Evolutionary conservation across 2,113 vertebrate species (phyloP).

Genomic region (Kryptolebias marmoratus): DNA sequence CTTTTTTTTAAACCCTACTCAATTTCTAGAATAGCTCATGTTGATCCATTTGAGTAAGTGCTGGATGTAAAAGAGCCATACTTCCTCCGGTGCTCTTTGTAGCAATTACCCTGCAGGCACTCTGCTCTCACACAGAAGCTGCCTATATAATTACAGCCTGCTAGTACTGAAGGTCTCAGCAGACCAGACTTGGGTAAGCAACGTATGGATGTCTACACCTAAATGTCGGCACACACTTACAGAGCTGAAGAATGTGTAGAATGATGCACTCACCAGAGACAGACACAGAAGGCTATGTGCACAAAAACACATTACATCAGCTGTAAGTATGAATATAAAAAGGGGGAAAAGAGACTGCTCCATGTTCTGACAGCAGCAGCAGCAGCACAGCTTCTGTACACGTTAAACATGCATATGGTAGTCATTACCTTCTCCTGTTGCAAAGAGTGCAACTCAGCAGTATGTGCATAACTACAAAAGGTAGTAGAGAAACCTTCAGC

Average conservation of each 20-base stretch:
- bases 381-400: conserved; percentile 14
- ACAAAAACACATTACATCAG: background rate
- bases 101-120: conserved; percentile 71
- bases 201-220: conserved; percentile 11
- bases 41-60: conserved; percentile 58
- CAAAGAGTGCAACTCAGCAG: conserved; percentile 29
- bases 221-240: background rate
- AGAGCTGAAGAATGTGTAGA: conserved; percentile 22
- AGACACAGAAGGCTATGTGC: background rate
- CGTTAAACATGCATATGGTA: conserved; percentile 47
- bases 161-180: conserved; percentile 32
- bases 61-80: conserved; percentile 59
- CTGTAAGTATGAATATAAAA: conserved; percentile 17
- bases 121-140: conserved; percentile 56
- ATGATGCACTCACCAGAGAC: background rate
- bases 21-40: conserved; percentile 30
- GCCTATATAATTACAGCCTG: conserved; percentile 70
- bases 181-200: conserved; percentile 35
- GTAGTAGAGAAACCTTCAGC: conserved; percentile 20
- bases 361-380: conserved; percentile 15
- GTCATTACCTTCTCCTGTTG: conserved; percentile 43
- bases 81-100: conserved; percentile 63
- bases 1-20: background rate
- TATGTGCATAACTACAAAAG: conserved; percentile 22
- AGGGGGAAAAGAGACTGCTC: background rate